Evolutionary conservation across 2,113 vertebrate genomes (phyloP).

Genomic region (Orcinus orca): DNA sequence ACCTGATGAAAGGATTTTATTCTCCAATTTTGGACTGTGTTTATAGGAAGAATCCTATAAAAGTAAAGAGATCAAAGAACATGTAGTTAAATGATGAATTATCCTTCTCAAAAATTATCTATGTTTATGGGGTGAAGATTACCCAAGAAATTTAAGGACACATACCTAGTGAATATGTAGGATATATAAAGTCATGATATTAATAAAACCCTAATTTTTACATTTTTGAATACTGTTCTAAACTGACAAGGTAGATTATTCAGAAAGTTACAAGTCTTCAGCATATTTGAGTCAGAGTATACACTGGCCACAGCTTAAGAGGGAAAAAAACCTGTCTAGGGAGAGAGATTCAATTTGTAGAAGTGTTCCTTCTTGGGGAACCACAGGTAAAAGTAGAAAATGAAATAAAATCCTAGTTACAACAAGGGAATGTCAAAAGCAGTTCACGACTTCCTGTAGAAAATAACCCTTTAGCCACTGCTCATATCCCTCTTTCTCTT

Average conservation of each 20-base stretch:
- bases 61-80: not conserved
- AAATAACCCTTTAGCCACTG: slow-evolving; percentile 49
- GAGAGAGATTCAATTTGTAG: not conserved
- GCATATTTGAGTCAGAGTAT: not conserved
- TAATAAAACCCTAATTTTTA: not conserved
- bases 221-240: not conserved
- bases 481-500: not conserved
- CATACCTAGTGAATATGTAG: not conserved
- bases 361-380: not conserved
- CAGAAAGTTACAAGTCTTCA: not conserved
- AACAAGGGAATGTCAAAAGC: not conserved
- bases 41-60: not conserved
- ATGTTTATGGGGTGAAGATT: not conserved
- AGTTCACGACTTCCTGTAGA: not conserved
- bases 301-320: not conserved
- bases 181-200: not conserved
- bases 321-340: not conserved
- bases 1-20: not conserved
- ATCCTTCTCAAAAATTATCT: not conserved
- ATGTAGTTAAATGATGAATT: not conserved
- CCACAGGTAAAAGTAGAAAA: slow-evolving; percentile 22
- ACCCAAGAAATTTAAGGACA: not conserved
- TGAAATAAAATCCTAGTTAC: slow-evolving; percentile 18
- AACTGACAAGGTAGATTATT: not conserved
- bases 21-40: not conserved